Evolutionary conservation across 2,888 invertebrate genomes (phyloP).

Genomic region (Fragum whitleyi): DNA sequence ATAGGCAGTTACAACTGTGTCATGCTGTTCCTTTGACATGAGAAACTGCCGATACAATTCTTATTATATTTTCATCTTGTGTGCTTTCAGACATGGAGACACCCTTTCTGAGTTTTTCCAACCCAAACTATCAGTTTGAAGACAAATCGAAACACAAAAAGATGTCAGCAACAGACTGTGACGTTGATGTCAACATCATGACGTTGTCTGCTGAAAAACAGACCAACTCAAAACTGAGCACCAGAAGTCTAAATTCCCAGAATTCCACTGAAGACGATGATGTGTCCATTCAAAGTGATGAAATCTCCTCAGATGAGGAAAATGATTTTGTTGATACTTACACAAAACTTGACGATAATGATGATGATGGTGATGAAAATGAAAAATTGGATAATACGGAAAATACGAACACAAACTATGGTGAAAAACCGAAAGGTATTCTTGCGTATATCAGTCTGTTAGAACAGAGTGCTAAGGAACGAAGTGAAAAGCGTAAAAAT

Average conservation of each 20-base stretch:
- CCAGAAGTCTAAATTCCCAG: constrained; percentile 50
- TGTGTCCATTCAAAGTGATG: constrained; percentile 64
- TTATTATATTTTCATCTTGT: too few species aligned
- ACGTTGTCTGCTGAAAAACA: constrained; percentile 68
- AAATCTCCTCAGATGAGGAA: constrained; percentile 71
- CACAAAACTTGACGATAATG: constrained; percentile 54
- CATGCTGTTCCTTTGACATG: too few species aligned
- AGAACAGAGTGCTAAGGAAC: constrained; percentile 79
- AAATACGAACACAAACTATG: constrained; percentile 56
- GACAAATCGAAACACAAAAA: constrained; percentile 74
- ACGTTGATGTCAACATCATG: constrained; percentile 67
- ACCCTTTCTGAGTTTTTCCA: constrained; percentile 92
- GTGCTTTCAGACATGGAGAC: constrained; percentile 93
- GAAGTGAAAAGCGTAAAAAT: constrained; percentile 62
- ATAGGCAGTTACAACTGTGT: too few species aligned
- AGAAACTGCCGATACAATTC: too few species aligned
- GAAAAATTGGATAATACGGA: constrained; percentile 67
- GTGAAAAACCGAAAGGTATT: constrained; percentile 76
- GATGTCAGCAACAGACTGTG: constrained; percentile 53
- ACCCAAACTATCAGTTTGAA: constrained; percentile 93
- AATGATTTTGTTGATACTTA: constrained; percentile 69
- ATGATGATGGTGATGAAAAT: constrained; percentile 47
- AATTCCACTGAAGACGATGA: constrained; percentile 62
- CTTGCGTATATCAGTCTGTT: constrained; percentile 83
- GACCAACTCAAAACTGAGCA: constrained; percentile 54